Evolutionary conservation across 2,797 vertebrate genomes (phyloP).

Genomic region (Onychomys torridus): DNA sequence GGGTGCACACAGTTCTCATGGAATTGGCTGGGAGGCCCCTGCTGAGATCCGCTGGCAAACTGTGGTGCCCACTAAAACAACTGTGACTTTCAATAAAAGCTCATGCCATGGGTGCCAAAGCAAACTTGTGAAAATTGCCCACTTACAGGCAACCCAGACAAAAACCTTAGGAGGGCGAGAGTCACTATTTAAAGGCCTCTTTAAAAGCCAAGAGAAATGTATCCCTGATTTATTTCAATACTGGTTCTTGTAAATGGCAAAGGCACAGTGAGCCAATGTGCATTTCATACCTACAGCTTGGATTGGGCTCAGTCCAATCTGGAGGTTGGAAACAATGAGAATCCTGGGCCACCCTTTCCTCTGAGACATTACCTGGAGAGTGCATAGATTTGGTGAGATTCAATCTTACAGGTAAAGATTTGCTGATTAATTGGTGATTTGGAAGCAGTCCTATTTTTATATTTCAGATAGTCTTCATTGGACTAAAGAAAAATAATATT

Average conservation of each 20-base stretch:
- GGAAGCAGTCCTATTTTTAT: background rate
- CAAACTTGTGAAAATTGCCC: slow-evolving; percentile 81
- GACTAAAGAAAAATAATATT: slow-evolving; percentile 61
- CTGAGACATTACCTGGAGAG: slow-evolving; percentile 25
- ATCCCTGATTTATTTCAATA: slow-evolving; percentile 65
- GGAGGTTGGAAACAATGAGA: slow-evolving; percentile 30
- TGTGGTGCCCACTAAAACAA: slow-evolving; percentile 75
- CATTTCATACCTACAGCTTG: slow-evolving; percentile 61
- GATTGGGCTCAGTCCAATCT: background rate
- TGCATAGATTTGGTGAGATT: slow-evolving; percentile 27
- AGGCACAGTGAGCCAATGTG: slow-evolving; percentile 11
- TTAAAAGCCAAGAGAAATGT: slow-evolving; percentile 74
- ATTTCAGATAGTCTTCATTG: background rate
- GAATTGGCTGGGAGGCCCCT: slow-evolving; percentile 54
- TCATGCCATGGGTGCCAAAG: slow-evolving; percentile 72
- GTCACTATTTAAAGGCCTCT: slow-evolving; percentile 72
- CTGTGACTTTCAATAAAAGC: slow-evolving; percentile 81
- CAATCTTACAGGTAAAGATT: slow-evolving; percentile 52
- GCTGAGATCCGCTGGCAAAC: slow-evolving; percentile 74
- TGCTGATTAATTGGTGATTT: slow-evolving; percentile 1
- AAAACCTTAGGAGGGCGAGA: slow-evolving; percentile 75
- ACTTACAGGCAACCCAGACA: slow-evolving; percentile 73
- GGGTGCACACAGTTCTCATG: slow-evolving; percentile 68
- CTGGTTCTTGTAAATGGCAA: slow-evolving; percentile 68
- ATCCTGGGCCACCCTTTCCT: background rate